These are phyloP conservation scores for Brachyptera risi DNA, from an alignment of 2,888 invertebrate species.

Conservation along the genomic window DNA sequence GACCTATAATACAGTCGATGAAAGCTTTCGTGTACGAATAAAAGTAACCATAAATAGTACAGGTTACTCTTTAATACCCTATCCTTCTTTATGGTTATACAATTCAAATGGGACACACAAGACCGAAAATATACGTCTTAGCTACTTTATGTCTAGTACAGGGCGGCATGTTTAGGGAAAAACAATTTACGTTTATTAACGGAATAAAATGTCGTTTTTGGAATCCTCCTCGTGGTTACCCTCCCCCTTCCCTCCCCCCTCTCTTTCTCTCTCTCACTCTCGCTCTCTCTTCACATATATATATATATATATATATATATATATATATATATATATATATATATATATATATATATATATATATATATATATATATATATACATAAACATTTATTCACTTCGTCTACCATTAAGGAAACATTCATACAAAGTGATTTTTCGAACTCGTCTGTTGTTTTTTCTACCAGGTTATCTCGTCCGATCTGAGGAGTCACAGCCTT, in stretches of 20 bases:
- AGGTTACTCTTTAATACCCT: background rate
- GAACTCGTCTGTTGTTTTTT: background rate
- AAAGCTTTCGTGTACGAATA: background rate
- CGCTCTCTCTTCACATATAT: too few species aligned
- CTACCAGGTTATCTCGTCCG: background rate
- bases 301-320: too few species aligned
- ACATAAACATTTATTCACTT: too few species aligned
- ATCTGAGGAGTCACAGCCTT: background rate
- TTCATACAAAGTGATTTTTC: background rate
- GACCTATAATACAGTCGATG: background rate
- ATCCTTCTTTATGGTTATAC: background rate
- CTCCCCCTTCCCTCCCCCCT: background rate
- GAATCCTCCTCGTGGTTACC: background rate
- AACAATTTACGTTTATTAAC: slow-evolving; percentile 2
- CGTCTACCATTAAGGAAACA: background rate
- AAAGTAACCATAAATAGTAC: background rate
- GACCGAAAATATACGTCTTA: too few species aligned
- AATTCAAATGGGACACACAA: background rate
- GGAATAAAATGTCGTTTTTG: slow-evolving; percentile 9
- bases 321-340: too few species aligned
- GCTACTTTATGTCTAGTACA: slow-evolving; percentile 9
- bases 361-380: too few species aligned
- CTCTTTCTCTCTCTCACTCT: too few species aligned
- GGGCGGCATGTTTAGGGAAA: background rate
- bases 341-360: too few species aligned